Conservation (phyloP, 2,113 vertebrate genomes). For the Dipodomys ordii region DNA sequence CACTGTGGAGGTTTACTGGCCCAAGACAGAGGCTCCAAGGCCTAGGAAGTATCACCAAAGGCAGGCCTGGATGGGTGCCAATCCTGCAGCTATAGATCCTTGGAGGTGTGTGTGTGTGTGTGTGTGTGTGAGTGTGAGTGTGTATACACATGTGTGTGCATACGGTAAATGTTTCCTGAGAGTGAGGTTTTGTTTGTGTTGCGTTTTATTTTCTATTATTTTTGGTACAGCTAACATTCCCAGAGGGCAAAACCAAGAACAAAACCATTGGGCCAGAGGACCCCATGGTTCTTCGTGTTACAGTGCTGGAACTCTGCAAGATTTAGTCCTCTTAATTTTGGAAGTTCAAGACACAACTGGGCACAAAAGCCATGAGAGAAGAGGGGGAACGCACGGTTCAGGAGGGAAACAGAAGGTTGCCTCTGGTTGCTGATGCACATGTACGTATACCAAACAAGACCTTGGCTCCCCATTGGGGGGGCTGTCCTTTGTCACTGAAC, state of each 20-base stretch:
- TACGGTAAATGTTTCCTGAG: conserved; percentile 20
- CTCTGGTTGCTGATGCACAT: conserved; percentile 65
- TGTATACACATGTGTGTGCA: neutral
- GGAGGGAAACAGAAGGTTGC: conserved; percentile 75
- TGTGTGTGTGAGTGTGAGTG: neutral
- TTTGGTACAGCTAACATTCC: conserved; percentile 73
- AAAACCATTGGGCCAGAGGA: conserved; percentile 54
- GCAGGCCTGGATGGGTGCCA: neutral
- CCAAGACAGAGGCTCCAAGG: conserved; percentile 77
- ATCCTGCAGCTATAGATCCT: conserved; percentile 63
- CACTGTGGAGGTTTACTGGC: conserved; percentile 76
- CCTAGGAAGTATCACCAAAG: conserved; percentile 14
- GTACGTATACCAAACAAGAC: conserved; percentile 76
- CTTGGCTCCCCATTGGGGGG: conserved; percentile 71
- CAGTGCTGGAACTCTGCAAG: conserved; percentile 28
- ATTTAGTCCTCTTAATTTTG: neutral
- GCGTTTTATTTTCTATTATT: conserved; percentile 55
- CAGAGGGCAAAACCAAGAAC: conserved; percentile 74
- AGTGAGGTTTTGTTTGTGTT: conserved; percentile 37
- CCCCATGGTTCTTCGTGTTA: conserved; percentile 45
- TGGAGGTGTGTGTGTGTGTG: neutral
- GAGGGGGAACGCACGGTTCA: conserved; percentile 60
- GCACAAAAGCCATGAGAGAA: conserved; percentile 72
- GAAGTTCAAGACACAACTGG: conserved; percentile 78
- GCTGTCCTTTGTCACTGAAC: conserved; percentile 75